phyloP scores from a whole-genome alignment of 2,888 invertebrate species.

The Eilema griseolum region DNA sequence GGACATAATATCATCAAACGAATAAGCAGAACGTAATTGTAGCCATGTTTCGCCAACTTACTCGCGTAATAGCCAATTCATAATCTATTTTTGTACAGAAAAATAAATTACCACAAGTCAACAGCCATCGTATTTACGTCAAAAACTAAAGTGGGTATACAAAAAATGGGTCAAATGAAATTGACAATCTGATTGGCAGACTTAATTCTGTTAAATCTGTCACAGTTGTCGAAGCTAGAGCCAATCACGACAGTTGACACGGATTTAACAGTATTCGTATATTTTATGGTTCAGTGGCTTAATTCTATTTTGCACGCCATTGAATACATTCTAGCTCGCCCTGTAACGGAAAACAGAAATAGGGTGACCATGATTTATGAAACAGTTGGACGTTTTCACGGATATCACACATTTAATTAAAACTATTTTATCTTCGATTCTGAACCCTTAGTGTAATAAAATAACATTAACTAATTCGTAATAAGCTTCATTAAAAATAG shows the following conservation, averaged over 20 bases:
- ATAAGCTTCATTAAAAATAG: no score
- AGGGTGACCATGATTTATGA: conserved; percentile 17
- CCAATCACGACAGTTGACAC: conserved; percentile 45
- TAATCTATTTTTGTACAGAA: not conserved
- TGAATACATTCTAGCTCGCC: conserved; percentile 59
- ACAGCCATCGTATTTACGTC: conserved; percentile 1
- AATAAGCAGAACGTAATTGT: no score
- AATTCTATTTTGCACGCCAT: conserved; percentile 80
- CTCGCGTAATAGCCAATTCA: no score
- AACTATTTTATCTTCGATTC: not conserved
- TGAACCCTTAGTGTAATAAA: no score
- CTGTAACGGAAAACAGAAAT: conserved; percentile 25
- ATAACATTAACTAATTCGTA: no score
- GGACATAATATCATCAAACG: no score
- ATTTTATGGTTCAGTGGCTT: conserved; percentile 74
- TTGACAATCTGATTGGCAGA: conserved; percentile 44
- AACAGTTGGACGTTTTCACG: not conserved
- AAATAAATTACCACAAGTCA: not conserved
- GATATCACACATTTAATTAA: not conserved
- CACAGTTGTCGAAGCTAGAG: conserved; percentile 29
- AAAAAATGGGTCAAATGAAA: conserved; percentile 29
- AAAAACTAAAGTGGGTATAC: conserved; percentile 7
- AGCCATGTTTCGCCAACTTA: no score
- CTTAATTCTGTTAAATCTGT: conserved; percentile 45
- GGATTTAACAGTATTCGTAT: conserved; percentile 75